Conservation (phyloP, 2,888 invertebrate species). For the Xiphydria camelus region DNA sequence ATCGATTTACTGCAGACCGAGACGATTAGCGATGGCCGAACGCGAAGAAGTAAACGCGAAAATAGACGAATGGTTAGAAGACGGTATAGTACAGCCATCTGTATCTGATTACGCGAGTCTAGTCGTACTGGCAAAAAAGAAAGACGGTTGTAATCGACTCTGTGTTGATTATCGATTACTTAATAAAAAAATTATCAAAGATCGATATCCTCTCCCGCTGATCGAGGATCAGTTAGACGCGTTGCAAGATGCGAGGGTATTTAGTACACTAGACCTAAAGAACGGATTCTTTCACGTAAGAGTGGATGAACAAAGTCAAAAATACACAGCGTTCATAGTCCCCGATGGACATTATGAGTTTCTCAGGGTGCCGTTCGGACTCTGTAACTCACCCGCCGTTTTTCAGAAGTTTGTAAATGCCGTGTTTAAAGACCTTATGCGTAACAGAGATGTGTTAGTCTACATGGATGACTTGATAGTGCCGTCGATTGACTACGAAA, state of each 20-base stretch:
- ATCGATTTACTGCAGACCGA: too few relatives aligned
- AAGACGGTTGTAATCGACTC: too few relatives aligned
- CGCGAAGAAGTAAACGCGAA: too few relatives aligned
- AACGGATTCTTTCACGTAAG: conserved; percentile 18
- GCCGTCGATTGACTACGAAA: too few relatives aligned
- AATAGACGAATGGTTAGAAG: too few relatives aligned
- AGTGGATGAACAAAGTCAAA: conserved; percentile 13
- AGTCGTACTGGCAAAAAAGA: too few relatives aligned
- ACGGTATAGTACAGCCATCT: too few relatives aligned
- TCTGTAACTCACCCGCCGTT: conserved; percentile 5
- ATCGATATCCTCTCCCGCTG: too few relatives aligned
- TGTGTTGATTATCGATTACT: too few relatives aligned
- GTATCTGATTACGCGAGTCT: too few relatives aligned
- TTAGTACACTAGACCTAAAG: conserved; percentile 17
- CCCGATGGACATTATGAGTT: conserved; percentile 18
- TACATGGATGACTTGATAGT: conserved; percentile 17
- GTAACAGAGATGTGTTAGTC: conserved; percentile 5
- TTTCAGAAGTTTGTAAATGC: conserved; percentile 14
- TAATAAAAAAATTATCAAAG: too few relatives aligned
- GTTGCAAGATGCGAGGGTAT: conserved; percentile 19
- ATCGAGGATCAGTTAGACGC: conserved; percentile 24
- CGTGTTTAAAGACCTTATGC: conserved; percentile 9
- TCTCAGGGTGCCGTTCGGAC: conserved; percentile 13
- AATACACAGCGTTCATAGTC: conserved; percentile 18
- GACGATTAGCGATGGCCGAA: too few relatives aligned